Evolutionary conservation across 2,888 invertebrate genomes (phyloP).

Genomic region (Carabus problematicus): DNA sequence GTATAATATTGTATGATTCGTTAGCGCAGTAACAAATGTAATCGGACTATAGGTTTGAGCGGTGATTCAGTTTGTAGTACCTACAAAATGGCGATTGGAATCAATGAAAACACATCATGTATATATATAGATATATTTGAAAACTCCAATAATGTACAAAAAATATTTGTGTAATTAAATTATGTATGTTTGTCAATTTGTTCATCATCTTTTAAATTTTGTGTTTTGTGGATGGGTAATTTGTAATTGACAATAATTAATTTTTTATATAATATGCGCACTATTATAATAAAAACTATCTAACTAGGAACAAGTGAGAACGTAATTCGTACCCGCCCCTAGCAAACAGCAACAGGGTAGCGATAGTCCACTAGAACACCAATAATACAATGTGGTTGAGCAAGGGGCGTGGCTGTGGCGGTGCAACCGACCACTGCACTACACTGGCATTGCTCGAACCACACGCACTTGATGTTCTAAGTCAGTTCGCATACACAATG

Average conservation of each 20-base stretch:
- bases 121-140: slow-evolving; percentile 74
- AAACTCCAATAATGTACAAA: slow-evolving; percentile 77
- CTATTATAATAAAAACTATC: slow-evolving; percentile 40
- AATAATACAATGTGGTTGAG: not conserved
- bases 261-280: slow-evolving; percentile 49
- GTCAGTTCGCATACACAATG: slow-evolving; percentile 43
- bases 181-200: slow-evolving; percentile 66
- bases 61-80: too few relatives aligned
- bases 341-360: slow-evolving; percentile 38
- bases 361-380: slow-evolving; percentile 2
- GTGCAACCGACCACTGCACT: not conserved
- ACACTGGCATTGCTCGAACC: not conserved
- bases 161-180: slow-evolving; percentile 73
- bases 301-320: slow-evolving; percentile 43
- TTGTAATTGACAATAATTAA: slow-evolving; percentile 61
- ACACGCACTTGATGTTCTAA: too few relatives aligned
- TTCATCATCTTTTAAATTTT: slow-evolving; percentile 52
- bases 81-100: too few relatives aligned
- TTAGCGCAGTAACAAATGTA: too few relatives aligned
- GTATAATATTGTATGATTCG: too few relatives aligned
- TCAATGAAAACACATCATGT: slow-evolving; percentile 47
- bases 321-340: slow-evolving; percentile 36
- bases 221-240: slow-evolving; percentile 54
- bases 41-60: too few relatives aligned
- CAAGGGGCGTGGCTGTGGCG: too few relatives aligned